Percentiles rank a stretch among this genome's conserved stretches.
phyloP scores from a whole-genome alignment of 2,797 vertebrate species.

The Phrynocephalus vlangalii region DNA sequence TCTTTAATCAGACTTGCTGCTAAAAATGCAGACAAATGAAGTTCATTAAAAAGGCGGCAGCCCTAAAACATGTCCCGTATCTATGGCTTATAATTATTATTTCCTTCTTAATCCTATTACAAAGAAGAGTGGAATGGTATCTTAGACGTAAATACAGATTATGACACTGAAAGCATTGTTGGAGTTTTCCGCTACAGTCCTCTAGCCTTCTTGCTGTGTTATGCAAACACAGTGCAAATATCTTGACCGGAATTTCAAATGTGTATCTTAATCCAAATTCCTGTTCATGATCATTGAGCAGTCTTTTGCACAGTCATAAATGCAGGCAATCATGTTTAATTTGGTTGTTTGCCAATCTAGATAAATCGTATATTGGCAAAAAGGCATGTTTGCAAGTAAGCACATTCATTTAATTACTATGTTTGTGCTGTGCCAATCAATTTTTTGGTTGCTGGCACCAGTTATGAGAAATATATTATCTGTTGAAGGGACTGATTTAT shows the following conservation, averaged over 20 bases:
- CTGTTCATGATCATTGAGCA: slow-evolving; percentile 28
- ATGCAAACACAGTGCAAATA: background rate
- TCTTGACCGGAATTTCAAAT: background rate
- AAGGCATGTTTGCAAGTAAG: slow-evolving; percentile 21
- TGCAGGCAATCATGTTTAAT: slow-evolving; percentile 19
- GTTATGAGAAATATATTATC: slow-evolving; percentile 25
- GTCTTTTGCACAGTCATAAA: slow-evolving; percentile 27
- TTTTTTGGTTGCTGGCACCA: slow-evolving; percentile 25
- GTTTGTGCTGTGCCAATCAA: slow-evolving; percentile 4
- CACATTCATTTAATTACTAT: slow-evolving; percentile 27
- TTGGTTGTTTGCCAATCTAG: slow-evolving; percentile 37
- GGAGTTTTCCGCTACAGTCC: background rate
- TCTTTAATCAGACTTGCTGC: background rate
- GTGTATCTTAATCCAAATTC: slow-evolving; percentile 19
- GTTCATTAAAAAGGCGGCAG: background rate
- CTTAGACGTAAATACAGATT: background rate
- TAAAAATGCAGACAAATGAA: background rate
- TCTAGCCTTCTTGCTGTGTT: background rate
- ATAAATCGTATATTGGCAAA: slow-evolving; percentile 9
- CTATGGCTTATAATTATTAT: background rate
- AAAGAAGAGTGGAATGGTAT: background rate
- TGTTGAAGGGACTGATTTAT: slow-evolving; percentile 28
- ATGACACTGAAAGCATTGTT: background rate
- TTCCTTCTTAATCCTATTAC: background rate
- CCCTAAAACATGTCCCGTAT: background rate